Conservation (phyloP, 2,797 vertebrate species). For the Chloroceryle inda region DNA sequence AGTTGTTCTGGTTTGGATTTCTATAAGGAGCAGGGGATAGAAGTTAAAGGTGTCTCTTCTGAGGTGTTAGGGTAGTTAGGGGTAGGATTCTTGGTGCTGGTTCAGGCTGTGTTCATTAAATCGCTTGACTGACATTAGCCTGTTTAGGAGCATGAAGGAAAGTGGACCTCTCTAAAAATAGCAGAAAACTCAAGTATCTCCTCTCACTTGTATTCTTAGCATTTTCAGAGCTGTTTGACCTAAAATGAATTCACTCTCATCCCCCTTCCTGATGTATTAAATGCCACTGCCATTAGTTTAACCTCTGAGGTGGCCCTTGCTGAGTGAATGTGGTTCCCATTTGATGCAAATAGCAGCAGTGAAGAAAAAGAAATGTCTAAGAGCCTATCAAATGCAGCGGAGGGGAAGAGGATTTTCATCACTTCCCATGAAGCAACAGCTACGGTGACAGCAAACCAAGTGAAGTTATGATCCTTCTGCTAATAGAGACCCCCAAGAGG, state of each 20-base stretch:
- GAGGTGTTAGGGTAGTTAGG: background rate
- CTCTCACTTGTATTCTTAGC: background rate
- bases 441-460: background rate
- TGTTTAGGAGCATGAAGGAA: background rate
- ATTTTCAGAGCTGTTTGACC: background rate
- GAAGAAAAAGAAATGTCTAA: background rate
- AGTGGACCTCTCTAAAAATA: background rate
- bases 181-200: background rate
- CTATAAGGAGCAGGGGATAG: fast-evolving
- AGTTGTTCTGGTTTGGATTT: background rate
- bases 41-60: background rate
- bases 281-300: background rate
- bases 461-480: background rate
- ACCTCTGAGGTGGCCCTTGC: background rate
- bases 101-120: background rate
- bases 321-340: background rate
- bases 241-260: slow-evolving; percentile 4
- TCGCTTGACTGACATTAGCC: background rate
- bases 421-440: background rate
- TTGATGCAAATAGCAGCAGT: background rate
- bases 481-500: background rate
- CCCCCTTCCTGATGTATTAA: background rate
- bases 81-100: background rate
- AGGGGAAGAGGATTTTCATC: background rate
- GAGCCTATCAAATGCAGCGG: background rate